Base-by-base conservation (phyloP, 1,140 invertebrate genomes). In the Psix sp. region DNA sequence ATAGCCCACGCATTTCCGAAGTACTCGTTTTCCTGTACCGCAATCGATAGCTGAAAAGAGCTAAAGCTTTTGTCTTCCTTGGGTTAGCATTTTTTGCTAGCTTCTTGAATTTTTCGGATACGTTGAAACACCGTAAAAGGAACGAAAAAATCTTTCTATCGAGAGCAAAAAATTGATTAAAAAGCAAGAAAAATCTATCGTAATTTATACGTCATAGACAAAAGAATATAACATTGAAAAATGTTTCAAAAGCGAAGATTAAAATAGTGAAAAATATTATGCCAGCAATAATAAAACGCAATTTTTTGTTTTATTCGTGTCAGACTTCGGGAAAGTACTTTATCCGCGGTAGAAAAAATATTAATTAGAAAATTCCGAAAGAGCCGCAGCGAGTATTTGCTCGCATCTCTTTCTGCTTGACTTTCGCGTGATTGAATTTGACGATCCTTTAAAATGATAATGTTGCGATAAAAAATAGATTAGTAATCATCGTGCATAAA, bases 351-450 rank as follows among this genome's bases (percentile, higher is more conserved):
- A n/a, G 56, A 24, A 66, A 76, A 65, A 76, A 66, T 70, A 71
- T 71, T 76, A 71, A 71, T 76, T 71, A 76, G 66, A 76, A 71
- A 71, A 76, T 71, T 76, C 73, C 73, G 10, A 66, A 76, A 51
- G 48, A 57, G 31, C 49, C 21, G 51, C 36, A 39, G 26, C 48
- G 39, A 40, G 29, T 60, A 20, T 59, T 15, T 14, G 15, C 35
- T 46, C 43, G 26, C 4, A 18, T 10, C 18, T 40, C 59, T 54
- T 56, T 51, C 18, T 10, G 9, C 49, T 29, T 9, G 49, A 7
- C 40, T n/a, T 10, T 24, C 26, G 7, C 21, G 21, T 4, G 21
- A 24, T n/a, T n/a, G 7, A 59, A 57, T 66, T 54, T 73, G 70
- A 60, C 54, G 45, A 45, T 31, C 49, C 52, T 75, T 75, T 71